phyloP scores from a whole-genome alignment of 2,113 vertebrate genomes.

The Rutilus rutilus region DNA sequence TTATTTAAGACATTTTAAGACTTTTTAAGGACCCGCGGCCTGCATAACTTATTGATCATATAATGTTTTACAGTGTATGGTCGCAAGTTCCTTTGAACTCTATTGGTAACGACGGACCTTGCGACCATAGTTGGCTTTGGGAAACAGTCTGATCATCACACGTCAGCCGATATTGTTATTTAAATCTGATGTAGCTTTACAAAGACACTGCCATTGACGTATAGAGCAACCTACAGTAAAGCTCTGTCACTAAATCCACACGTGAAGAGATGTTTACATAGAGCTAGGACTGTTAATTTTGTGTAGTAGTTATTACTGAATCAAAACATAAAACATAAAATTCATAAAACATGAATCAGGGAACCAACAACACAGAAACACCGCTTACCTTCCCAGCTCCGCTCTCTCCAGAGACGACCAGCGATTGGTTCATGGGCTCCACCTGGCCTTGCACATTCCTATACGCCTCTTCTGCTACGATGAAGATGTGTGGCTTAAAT shows the following conservation, averaged over 20 bases:
- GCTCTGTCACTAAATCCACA: too few species aligned
- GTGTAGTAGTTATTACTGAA: neutral
- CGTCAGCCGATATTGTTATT: neutral
- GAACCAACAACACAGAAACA: neutral
- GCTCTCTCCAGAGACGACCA: slow-evolving; percentile 96
- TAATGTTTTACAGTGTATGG: too few species aligned
- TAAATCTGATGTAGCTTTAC: neutral
- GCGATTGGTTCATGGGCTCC: slow-evolving; percentile 88
- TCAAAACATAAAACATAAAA: too few species aligned
- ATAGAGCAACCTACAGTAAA: neutral
- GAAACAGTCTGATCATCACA: neutral
- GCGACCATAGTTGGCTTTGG: too few species aligned
- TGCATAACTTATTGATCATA: too few species aligned
- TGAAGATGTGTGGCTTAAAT: slow-evolving; percentile 92
- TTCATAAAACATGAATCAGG: neutral
- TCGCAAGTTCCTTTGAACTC: too few species aligned
- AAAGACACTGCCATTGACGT: neutral
- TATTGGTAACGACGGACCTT: too few species aligned
- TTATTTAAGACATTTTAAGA: too few species aligned
- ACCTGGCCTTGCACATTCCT: slow-evolving; percentile 88
- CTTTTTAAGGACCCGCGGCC: too few species aligned
- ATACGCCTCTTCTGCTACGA: slow-evolving; percentile 92
- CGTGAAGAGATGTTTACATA: neutral
- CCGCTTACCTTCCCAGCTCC: slow-evolving; percentile 92
- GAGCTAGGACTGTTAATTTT: neutral